phyloP scores from a whole-genome alignment of 2,888 invertebrate species.

The Xestobium rufovillosum region DNA sequence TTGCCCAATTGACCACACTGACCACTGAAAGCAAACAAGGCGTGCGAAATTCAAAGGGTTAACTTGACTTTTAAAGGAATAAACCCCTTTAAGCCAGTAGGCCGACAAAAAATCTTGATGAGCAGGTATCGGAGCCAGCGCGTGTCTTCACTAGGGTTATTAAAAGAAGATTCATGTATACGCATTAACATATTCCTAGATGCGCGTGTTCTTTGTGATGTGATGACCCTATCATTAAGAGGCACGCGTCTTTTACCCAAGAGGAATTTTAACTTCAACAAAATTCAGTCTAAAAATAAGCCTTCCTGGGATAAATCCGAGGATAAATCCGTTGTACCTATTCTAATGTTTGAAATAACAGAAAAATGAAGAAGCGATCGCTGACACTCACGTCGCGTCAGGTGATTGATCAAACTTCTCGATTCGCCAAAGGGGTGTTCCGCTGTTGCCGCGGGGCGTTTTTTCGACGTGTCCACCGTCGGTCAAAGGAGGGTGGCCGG shows the following conservation, averaged over 20 bases:
- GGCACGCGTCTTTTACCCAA: too few species aligned
- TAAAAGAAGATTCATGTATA: conserved; percentile 33
- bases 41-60: conserved; percentile 30
- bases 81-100: conserved; percentile 17
- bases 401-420: conserved; percentile 10
- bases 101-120: conserved; percentile 17
- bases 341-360: too few species aligned
- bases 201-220: conserved; percentile 24
- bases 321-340: too few species aligned
- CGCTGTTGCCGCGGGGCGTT: conserved; percentile 15
- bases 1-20: conserved; percentile 24
- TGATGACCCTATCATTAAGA: conserved; percentile 20
- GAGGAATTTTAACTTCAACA: too few species aligned
- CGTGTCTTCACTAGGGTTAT: conserved; percentile 30
- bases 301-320: too few species aligned
- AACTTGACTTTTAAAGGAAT: conserved; percentile 17
- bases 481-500: conserved; percentile 26
- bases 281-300: too few species aligned
- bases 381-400: conserved; percentile 17
- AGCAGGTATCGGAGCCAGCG: conserved; percentile 29
- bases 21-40: conserved; percentile 25
- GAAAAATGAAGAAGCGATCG: too few species aligned
- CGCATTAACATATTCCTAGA: conserved; percentile 21
- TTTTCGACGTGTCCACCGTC: conserved; percentile 22
- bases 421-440: conserved; percentile 19